Evolutionary conservation across 2,797 vertebrate genomes (phyloP).

Genomic region (Zalophus californianus): DNA sequence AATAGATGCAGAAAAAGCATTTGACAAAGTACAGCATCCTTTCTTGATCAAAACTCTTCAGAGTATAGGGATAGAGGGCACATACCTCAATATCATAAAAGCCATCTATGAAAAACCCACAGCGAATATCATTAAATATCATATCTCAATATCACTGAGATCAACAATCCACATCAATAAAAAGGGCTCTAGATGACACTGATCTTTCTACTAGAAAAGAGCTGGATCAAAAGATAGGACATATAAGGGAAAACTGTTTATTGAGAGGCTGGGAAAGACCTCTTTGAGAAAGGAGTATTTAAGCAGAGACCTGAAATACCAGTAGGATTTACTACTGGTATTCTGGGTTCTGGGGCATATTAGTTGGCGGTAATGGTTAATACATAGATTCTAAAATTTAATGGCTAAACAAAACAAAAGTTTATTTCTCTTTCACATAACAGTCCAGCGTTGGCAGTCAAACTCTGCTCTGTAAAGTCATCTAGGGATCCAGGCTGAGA

Average conservation of each 20-base stretch:
- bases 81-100: too few species aligned
- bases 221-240: not conserved
- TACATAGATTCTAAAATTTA: not conserved
- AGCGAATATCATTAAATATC: too few species aligned
- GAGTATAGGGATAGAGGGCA: too few species aligned
- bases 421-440: not conserved
- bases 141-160: not conserved
- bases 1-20: too few species aligned
- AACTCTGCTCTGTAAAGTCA: not conserved
- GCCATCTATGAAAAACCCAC: too few species aligned
- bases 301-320: not conserved
- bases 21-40: too few species aligned
- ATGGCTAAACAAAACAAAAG: not conserved
- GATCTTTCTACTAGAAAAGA: not conserved
- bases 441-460: not conserved
- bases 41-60: too few species aligned
- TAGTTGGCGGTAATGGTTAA: not conserved
- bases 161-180: not conserved
- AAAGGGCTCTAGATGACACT: not conserved
- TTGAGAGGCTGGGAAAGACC: not conserved
- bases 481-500: not conserved
- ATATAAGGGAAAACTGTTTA: not conserved
- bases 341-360: not conserved
- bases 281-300: not conserved
- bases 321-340: not conserved